Evolutionary conservation across 2,888 invertebrate species (phyloP).

Genomic region (Chymomyza amoena): DNA sequence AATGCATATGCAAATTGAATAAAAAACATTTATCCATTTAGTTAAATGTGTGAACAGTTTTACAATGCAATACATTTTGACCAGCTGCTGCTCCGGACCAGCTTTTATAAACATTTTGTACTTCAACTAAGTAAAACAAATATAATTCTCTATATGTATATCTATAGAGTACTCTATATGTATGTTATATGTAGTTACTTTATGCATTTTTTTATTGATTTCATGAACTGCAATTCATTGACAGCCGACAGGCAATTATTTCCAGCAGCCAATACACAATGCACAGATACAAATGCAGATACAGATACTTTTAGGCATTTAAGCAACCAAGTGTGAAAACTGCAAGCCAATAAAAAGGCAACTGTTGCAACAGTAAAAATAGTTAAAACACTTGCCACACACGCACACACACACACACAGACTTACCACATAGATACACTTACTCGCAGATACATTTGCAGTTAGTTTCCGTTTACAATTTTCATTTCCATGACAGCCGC

Average conservation of each 20-base stretch:
- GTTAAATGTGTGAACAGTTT: too few species aligned
- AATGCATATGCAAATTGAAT: not conserved
- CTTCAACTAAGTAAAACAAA: not conserved
- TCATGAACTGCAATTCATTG: not conserved
- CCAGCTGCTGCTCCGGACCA: not conserved
- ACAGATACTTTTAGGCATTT: constrained; percentile 1
- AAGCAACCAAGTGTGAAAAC: constrained; percentile 43
- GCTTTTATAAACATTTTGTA: too few species aligned
- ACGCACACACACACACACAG: constrained; percentile 1
- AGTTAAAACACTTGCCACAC: constrained; percentile 30
- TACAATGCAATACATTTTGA: too few species aligned
- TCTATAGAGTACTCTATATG: too few species aligned
- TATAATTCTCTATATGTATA: not conserved
- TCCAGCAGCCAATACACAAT: not conserved
- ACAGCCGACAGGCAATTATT: not conserved
- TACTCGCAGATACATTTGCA: not conserved
- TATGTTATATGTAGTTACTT: not conserved
- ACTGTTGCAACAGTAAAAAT: constrained; percentile 34
- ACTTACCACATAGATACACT: not conserved
- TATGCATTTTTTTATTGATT: not conserved
- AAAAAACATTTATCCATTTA: too few species aligned
- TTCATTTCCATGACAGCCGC: not conserved
- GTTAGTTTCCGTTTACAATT: not conserved
- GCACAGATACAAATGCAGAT: not conserved
- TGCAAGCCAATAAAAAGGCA: constrained; percentile 44